A percentile compares a stretch with the other conserved stretches of the same genome.
Evolutionary conservation across 2,888 invertebrate genomes (phyloP).

Genomic region (Agrypnus murinus): DNA sequence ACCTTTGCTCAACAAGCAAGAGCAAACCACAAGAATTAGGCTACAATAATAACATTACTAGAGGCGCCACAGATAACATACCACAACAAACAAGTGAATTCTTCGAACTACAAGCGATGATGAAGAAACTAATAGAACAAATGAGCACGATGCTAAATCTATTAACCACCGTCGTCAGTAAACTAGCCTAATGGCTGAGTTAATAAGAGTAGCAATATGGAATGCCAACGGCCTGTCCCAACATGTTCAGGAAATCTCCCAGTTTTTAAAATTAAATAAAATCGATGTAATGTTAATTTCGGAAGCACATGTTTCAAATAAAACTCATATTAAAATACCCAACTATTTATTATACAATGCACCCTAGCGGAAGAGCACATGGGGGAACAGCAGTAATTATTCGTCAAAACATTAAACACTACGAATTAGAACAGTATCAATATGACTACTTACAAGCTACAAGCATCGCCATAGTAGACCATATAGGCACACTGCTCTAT

Average conservation of each 20-base stretch:
- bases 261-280: slow-evolving; percentile 1
- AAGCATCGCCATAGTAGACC: slow-evolving; percentile 1
- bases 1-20: too few species aligned
- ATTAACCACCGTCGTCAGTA: slow-evolving; percentile 2
- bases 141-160: too few species aligned
- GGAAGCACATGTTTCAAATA: too few species aligned
- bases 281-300: too few species aligned
- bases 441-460: slow-evolving; percentile 1
- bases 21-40: too few species aligned
- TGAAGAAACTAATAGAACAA: too few species aligned
- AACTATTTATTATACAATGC: slow-evolving; percentile 1
- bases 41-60: too few species aligned
- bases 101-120: too few species aligned
- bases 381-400: slow-evolving; percentile 1
- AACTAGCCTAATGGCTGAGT: slow-evolving; percentile 2
- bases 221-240: slow-evolving; percentile 1
- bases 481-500: not conserved
- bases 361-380: not conserved
- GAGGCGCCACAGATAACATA: too few species aligned
- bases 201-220: not conserved
- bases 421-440: not conserved
- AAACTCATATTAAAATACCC: not conserved
- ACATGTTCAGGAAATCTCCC: not conserved
- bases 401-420: not conserved
- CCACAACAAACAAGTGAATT: too few species aligned